phyloP scores from a whole-genome alignment of 2,888 invertebrate genomes.

The Saturnia japonica region DNA sequence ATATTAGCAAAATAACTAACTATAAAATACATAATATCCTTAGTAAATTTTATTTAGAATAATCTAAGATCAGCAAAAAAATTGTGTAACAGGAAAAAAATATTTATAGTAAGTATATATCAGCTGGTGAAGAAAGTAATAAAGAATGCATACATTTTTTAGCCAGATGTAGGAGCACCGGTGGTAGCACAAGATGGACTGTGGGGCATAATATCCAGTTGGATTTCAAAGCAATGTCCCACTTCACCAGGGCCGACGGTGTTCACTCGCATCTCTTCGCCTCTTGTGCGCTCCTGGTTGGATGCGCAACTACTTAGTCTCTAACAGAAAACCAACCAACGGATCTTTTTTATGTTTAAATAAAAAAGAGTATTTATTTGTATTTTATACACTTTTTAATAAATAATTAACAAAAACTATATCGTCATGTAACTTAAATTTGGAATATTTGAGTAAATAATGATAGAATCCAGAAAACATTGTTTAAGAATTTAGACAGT shows the following conservation, averaged over 20 bases:
- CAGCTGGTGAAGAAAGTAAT: neutral
- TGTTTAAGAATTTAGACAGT: too few species aligned
- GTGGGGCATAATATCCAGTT: conserved; percentile 73
- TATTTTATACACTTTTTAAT: too few species aligned
- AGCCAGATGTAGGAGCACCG: conserved; percentile 72
- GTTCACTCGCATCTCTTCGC: conserved; percentile 55
- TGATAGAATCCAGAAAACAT: too few species aligned
- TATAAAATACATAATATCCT: too few species aligned
- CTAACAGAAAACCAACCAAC: neutral
- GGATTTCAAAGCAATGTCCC: conserved; percentile 49
- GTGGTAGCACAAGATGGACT: conserved; percentile 61
- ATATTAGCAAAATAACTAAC: too few species aligned
- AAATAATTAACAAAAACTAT: too few species aligned
- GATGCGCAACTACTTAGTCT: conserved; percentile 24
- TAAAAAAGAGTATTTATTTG: neutral
- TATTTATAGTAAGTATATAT: too few species aligned
- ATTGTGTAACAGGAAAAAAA: too few species aligned
- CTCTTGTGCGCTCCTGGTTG: conserved; percentile 53
- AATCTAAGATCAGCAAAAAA: conserved; percentile 47
- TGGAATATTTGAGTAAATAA: too few species aligned
- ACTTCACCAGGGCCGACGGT: conserved; percentile 49
- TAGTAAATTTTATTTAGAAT: too few species aligned
- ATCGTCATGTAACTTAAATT: too few species aligned
- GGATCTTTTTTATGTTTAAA: neutral
- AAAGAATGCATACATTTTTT: conserved; percentile 22